These are phyloP conservation scores for Marcusenius ussheri DNA, from an alignment of 2,113 vertebrate species.

Conservation along the genomic window DNA sequence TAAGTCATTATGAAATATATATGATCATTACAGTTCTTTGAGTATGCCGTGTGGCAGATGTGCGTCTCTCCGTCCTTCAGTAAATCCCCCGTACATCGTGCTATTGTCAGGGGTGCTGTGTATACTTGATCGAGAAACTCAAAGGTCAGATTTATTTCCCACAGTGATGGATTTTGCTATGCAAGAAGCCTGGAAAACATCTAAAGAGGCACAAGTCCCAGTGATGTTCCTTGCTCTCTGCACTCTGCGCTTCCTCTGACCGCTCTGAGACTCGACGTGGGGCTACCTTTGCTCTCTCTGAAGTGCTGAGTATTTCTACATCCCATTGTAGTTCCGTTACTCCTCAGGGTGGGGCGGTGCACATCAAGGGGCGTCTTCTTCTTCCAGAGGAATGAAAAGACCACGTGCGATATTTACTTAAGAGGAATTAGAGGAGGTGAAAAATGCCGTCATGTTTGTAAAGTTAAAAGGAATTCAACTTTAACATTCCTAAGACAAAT, in stretches of 20 bases:
- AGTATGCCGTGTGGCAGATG: not conserved
- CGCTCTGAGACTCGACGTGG: not conserved
- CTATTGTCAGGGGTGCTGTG: not conserved
- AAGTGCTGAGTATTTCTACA: not conserved
- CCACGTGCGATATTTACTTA: not conserved
- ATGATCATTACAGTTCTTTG: not conserved
- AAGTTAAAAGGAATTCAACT: not conserved
- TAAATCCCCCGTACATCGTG: not conserved
- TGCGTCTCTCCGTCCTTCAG: not conserved
- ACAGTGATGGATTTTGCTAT: not conserved
- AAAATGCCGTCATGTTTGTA: not conserved
- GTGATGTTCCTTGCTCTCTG: not conserved
- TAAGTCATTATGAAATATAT: not conserved
- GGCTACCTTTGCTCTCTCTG: not conserved
- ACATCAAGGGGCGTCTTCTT: not conserved
- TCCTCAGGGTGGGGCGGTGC: not conserved
- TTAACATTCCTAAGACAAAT: not conserved
- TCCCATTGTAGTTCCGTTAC: not conserved
- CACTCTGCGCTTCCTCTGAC: not conserved
- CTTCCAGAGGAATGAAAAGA: not conserved
- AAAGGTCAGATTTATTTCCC: conserved; percentile 7
- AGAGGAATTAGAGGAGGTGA: not conserved
- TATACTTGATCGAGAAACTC: not conserved
- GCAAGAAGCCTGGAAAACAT: not conserved
- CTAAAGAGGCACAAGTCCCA: not conserved